These are phyloP conservation scores for Dioctria rufipes DNA, from an alignment of 2,888 invertebrate genomes.

Conservation along the genomic window DNA sequence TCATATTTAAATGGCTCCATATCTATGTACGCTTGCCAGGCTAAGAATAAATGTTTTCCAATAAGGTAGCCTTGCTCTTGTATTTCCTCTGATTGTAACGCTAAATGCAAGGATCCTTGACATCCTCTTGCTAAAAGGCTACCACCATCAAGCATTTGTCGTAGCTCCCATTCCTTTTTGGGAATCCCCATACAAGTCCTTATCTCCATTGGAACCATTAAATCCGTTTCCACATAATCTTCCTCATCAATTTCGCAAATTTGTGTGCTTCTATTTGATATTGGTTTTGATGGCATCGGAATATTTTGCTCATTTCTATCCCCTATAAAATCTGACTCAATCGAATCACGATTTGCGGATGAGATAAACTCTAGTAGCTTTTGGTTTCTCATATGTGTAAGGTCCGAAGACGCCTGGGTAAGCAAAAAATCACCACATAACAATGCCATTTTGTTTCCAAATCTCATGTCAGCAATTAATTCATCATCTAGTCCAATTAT, in stretches of 20 bases:
- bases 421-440: conserved; percentile 93
- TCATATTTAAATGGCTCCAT: conserved; percentile 78
- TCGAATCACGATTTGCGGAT: conserved; percentile 88
- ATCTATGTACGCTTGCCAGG: conserved; percentile 89
- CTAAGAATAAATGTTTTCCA: conserved; percentile 90
- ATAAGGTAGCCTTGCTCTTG: conserved; percentile 89
- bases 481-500: conserved; percentile 73
- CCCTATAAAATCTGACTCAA: conserved; percentile 91
- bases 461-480: conserved; percentile 85
- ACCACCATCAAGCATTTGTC: conserved; percentile 86
- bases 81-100: conserved; percentile 82
- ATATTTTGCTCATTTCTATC: conserved; percentile 89
- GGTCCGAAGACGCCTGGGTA: conserved; percentile 88
- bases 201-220: conserved; percentile 74
- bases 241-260: conserved; percentile 64
- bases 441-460: conserved; percentile 95
- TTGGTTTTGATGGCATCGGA: conserved; percentile 82
- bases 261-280: conserved; percentile 19
- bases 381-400: conserved; percentile 82
- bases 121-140: conserved; percentile 84
- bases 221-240: conserved; percentile 67
- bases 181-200: conserved; percentile 76
- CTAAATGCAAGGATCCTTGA: conserved; percentile 87
- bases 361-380: conserved; percentile 92
- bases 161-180: conserved; percentile 83